Percentiles rank a stretch among this genome's conserved stretches.
Evolutionary conservation across 2,888 invertebrate genomes (phyloP).

Genomic region (Temnothorax unifasciatus): DNA sequence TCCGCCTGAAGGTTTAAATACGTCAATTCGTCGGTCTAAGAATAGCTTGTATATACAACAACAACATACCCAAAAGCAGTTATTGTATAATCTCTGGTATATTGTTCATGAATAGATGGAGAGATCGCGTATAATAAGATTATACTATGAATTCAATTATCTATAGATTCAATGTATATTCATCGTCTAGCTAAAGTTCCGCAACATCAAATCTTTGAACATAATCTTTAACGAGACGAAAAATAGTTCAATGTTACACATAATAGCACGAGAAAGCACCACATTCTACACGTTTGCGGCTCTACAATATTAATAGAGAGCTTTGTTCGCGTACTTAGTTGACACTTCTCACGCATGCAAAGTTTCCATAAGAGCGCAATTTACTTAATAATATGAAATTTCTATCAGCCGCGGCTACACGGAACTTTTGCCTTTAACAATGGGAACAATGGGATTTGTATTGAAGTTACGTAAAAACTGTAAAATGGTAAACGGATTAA

Average conservation of each 20-base stretch:
- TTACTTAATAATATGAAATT: constrained; percentile 39
- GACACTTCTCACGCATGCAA: constrained; percentile 38
- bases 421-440: constrained; percentile 10
- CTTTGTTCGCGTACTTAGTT: constrained; percentile 24
- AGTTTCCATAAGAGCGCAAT: constrained; percentile 33
- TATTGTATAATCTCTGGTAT: not conserved
- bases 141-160: not conserved
- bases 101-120: not conserved
- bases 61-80: not conserved
- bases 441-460: not conserved
- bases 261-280: constrained; percentile 11
- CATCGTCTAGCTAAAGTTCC: constrained; percentile 12
- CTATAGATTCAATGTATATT: constrained; percentile 24
- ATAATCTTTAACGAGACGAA: constrained; percentile 28
- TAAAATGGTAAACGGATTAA: constrained; percentile 7
- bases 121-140: constrained; percentile 3
- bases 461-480: not conserved
- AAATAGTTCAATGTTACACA: constrained; percentile 24
- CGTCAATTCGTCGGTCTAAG: constrained; percentile 40
- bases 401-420: not conserved
- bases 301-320: constrained; percentile 38
- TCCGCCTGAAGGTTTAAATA: constrained; percentile 35
- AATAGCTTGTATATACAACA: not conserved
- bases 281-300: constrained; percentile 26
- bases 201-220: constrained; percentile 10